These are phyloP conservation scores for Trypoxylus dichotomus DNA, from an alignment of 1,140 invertebrate species.

Conservation along the genomic window DNA sequence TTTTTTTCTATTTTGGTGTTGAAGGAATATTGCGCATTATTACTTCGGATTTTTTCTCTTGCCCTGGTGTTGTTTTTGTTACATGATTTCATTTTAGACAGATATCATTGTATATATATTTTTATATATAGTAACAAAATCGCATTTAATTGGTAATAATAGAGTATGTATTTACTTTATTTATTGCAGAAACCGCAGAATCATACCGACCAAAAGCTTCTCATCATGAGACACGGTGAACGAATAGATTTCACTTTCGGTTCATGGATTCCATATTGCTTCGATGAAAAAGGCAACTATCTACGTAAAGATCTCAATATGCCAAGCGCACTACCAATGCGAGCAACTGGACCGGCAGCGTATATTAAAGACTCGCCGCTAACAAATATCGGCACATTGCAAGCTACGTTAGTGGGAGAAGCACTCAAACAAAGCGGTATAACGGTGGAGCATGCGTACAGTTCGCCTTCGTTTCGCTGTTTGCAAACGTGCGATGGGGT, in stretches of 20 bases:
- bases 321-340: constrained; percentile 71
- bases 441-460: constrained; percentile 73
- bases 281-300: constrained; percentile 79
- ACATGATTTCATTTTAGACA: no score
- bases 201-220: constrained; percentile 59
- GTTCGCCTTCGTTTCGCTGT: constrained; percentile 86
- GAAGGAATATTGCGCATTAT: no score
- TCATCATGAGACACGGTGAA: constrained; percentile 85
- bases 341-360: constrained; percentile 63
- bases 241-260: constrained; percentile 91
- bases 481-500: constrained; percentile 84
- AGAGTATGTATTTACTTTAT: no score
- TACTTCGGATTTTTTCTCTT: no score
- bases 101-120: no score
- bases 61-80: neutral
- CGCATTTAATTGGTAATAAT: no score
- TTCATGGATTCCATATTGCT: constrained; percentile 84
- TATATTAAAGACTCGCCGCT: constrained; percentile 84
- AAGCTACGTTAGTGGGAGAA: constrained; percentile 76
- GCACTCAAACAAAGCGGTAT: constrained; percentile 70
- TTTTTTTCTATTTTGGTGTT: no score
- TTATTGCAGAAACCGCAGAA: neutral
- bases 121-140: no score
- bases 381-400: constrained; percentile 77
- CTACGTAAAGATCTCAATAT: constrained; percentile 86